A percentile compares a stretch with the other conserved stretches of the same genome.
These are phyloP conservation scores for Actinia tenebrosa DNA, from an alignment of 64 coral and sea anemone species.

Conservation along the genomic window DNA sequence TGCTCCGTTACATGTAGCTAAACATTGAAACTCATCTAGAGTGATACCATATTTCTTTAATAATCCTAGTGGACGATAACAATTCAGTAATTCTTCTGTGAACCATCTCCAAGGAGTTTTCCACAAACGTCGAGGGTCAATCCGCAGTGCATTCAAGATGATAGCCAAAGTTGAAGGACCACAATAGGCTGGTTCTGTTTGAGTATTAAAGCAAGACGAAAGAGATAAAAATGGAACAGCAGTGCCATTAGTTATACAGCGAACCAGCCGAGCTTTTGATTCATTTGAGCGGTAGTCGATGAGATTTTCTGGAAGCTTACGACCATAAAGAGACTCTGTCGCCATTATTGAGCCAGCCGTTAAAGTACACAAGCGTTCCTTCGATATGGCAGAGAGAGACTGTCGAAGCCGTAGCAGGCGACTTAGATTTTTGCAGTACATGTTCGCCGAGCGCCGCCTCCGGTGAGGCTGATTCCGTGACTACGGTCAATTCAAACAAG, in stretches of 20 bases:
- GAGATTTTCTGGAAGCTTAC: conserved; percentile 39
- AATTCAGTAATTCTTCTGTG: conserved; percentile 72
- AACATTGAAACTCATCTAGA: conserved; percentile 79
- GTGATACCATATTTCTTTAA: conserved; percentile 72
- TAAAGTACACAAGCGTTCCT: neutral
- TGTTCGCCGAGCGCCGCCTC: no score
- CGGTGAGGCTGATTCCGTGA: no score
- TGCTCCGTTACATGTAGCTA: conserved; percentile 76
- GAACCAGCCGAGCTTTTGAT: conserved; percentile 63
- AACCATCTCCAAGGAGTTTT: conserved; percentile 89
- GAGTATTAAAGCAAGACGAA: conserved; percentile 76
- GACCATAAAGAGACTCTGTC: conserved; percentile 46
- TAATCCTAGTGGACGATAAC: conserved; percentile 62
- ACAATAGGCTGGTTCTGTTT: conserved; percentile 79
- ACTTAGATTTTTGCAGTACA: no score
- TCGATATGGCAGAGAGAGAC: neutral
- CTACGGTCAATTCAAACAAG: no score
- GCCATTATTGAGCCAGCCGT: neutral
- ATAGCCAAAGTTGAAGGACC: conserved; percentile 77
- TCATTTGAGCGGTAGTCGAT: conserved; percentile 76
- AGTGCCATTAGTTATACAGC: conserved; percentile 41
- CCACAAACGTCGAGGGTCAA: conserved; percentile 74
- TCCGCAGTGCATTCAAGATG: conserved; percentile 65
- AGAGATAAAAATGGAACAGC: conserved; percentile 63
- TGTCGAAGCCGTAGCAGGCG: no score